These are phyloP conservation scores for Clepsis dumicolana DNA, from an alignment of 2,888 invertebrate genomes.

Conservation along the genomic window DNA sequence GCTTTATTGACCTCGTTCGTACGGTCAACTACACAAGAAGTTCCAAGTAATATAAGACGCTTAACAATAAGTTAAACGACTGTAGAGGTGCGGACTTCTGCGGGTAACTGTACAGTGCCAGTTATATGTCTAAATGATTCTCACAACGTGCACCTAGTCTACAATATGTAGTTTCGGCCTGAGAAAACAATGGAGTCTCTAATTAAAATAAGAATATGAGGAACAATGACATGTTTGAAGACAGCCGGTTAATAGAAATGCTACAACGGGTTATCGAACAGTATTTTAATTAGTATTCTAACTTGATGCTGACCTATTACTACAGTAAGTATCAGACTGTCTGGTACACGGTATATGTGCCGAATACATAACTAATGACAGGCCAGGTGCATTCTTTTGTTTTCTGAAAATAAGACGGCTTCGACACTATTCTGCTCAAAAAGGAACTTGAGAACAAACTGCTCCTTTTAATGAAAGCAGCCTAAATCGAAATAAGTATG, in stretches of 20 bases:
- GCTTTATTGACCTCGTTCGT: not conserved
- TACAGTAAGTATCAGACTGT: conserved; percentile 12
- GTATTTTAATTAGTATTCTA: conserved; percentile 28
- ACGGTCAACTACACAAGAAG: not conserved
- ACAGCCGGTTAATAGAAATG: conserved; percentile 6
- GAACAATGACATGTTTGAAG: conserved; percentile 33
- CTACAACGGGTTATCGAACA: conserved; percentile 25
- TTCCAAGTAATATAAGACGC: not conserved
- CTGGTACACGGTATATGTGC: conserved; percentile 27
- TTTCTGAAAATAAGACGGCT: not conserved
- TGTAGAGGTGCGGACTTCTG: not conserved
- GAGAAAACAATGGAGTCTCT: conserved; percentile 21
- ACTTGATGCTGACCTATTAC: conserved; percentile 21
- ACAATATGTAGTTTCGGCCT: conserved; percentile 17
- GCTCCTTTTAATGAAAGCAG: too few species aligned
- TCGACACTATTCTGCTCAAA: not conserved
- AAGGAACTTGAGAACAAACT: not conserved
- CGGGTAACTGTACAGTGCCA: not conserved
- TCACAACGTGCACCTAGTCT: not conserved
- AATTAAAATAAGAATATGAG: conserved; percentile 37
- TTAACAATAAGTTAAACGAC: not conserved
- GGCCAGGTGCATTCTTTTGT: conserved; percentile 22
- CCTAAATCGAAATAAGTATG: too few species aligned
- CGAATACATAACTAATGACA: conserved; percentile 31
- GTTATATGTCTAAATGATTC: conserved; percentile 10